Percentiles rank a stretch among this genome's conserved stretches.
Evolutionary conservation across 2,113 vertebrate genomes (phyloP).

Genomic region (Ahaetulla prasina): DNA sequence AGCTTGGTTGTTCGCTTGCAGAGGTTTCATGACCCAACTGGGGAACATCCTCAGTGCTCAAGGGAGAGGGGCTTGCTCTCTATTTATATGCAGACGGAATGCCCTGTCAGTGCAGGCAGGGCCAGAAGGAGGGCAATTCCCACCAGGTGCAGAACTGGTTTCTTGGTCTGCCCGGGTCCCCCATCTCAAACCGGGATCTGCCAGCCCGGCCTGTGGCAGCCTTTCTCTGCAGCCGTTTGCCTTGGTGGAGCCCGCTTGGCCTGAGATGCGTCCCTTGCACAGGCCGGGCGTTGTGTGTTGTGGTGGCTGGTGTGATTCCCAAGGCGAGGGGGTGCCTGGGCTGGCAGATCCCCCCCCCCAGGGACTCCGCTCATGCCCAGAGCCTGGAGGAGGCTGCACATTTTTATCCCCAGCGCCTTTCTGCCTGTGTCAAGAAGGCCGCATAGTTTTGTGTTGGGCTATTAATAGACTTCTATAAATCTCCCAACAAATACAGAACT

Average conservation of each 20-base stretch:
- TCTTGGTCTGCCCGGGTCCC: not conserved
- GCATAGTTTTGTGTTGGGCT: not conserved
- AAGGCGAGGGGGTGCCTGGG: not conserved
- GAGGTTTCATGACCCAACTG: not conserved
- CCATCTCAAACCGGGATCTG: accelerated
- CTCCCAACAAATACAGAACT: not conserved
- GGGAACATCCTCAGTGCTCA: not conserved
- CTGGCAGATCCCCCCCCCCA: too few species aligned
- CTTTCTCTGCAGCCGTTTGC: not conserved
- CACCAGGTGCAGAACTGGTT: not conserved
- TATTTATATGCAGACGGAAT: not conserved
- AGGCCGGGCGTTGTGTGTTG: not conserved
- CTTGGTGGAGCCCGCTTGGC: not conserved
- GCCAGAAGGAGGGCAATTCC: not conserved
- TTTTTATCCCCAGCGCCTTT: not conserved
- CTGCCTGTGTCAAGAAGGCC: not conserved
- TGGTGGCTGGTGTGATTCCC: not conserved
- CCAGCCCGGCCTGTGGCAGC: not conserved
- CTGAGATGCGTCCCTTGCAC: accelerated
- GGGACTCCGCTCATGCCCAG: not conserved
- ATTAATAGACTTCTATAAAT: conserved; percentile 7
- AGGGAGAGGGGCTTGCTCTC: not conserved
- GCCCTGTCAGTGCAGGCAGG: not conserved
- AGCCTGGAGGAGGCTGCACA: not conserved
- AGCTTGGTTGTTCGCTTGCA: not conserved